Evolutionary conservation across 92 coral and sea anemone genomes (phyloP).

Genomic region (Parazoanthus darwini): DNA sequence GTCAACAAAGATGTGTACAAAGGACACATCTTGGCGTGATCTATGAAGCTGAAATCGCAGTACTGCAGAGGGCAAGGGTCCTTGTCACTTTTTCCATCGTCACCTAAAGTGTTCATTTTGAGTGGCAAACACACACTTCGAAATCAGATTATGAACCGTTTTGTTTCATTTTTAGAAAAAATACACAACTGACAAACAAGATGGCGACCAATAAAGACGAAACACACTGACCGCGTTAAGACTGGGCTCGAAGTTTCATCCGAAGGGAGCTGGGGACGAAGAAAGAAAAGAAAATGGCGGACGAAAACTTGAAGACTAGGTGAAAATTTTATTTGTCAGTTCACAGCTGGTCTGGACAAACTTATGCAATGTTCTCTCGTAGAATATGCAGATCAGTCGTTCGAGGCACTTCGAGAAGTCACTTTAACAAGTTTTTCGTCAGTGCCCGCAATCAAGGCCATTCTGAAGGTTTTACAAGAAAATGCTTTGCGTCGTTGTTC

Average conservation of each 20-base stretch:
- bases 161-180: not conserved
- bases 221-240: not conserved
- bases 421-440: not conserved
- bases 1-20: conserved; percentile 83
- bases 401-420: not conserved
- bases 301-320: not conserved
- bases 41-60: conserved; percentile 86
- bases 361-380: not conserved
- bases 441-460: not conserved
- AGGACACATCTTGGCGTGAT: conserved; percentile 93
- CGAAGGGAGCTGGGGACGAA: not conserved
- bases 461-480: not conserved
- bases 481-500: not conserved
- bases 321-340: not conserved
- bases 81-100: conserved; percentile 84
- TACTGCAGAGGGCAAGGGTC: conserved; percentile 97
- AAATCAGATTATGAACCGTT: not conserved
- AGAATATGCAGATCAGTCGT: not conserved
- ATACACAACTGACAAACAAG: conserved; percentile 20
- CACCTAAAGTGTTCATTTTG: conserved; percentile 43
- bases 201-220: conserved; percentile 12
- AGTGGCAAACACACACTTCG: not conserved
- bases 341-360: too few species aligned
- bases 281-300: conserved; percentile 1
- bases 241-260: conserved; percentile 11